Conservation (phyloP, 2,888 invertebrate species). For the Metallyticus violacea region DNA sequence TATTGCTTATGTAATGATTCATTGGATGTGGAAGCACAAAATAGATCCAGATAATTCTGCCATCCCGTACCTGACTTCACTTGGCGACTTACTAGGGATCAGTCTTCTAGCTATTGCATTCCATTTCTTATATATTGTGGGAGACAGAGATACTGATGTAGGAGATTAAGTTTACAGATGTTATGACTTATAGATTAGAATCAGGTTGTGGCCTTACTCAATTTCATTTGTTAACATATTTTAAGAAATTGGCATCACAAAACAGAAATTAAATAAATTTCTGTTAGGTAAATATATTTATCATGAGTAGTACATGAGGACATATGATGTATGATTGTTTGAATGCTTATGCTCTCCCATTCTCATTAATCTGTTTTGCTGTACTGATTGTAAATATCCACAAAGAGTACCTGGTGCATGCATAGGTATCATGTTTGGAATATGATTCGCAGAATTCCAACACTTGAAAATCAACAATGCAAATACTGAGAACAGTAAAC, state of each 20-base stretch:
- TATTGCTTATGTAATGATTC: slow-evolving; percentile 61
- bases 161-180: slow-evolving; percentile 19
- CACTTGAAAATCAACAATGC: background rate
- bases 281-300: background rate
- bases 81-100: slow-evolving; percentile 76
- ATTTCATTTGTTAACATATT: background rate
- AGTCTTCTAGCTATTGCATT: slow-evolving; percentile 62
- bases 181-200: background rate
- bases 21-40: slow-evolving; percentile 59
- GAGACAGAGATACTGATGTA: slow-evolving; percentile 51
- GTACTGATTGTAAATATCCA: background rate
- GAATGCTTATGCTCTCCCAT: background rate
- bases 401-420: background rate
- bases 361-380: background rate
- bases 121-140: slow-evolving; percentile 59
- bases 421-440: background rate
- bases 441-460: background rate
- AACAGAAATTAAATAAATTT: background rate
- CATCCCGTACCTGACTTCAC: slow-evolving; percentile 73
- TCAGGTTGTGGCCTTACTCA: background rate
- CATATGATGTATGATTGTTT: background rate
- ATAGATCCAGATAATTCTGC: slow-evolving; percentile 75
- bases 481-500: background rate
- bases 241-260: background rate
- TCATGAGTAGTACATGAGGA: background rate